phyloP scores from a whole-genome alignment of 2,113 vertebrate genomes.

The Tragelaphus scriptus region DNA sequence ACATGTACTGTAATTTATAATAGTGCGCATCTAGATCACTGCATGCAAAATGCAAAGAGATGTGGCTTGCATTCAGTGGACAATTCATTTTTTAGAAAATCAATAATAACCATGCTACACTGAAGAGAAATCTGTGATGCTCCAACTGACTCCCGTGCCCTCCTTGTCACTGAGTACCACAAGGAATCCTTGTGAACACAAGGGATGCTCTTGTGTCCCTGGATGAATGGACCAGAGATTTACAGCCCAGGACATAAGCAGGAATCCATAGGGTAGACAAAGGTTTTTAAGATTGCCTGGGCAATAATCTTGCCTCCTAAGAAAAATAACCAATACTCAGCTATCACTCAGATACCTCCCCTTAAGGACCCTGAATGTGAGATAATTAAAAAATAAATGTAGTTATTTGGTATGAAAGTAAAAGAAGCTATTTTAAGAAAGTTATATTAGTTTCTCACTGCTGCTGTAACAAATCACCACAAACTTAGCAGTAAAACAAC shows the following conservation, averaged over 20 bases:
- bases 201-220: background rate
- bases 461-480: background rate
- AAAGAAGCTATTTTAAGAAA: background rate
- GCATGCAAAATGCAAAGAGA: background rate
- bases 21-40: background rate
- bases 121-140: background rate
- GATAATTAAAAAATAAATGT: background rate
- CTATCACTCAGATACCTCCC: background rate
- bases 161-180: background rate
- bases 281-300: background rate
- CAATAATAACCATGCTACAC: background rate
- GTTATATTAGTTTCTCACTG: background rate
- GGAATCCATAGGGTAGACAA: background rate
- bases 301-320: background rate
- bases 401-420: background rate
- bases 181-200: background rate
- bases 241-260: background rate
- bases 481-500: background rate
- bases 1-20: background rate
- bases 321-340: background rate
- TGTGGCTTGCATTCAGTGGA: background rate
- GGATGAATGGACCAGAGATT: background rate
- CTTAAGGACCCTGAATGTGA: background rate
- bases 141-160: background rate
- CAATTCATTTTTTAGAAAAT: background rate